These are phyloP conservation scores for Pandion haliaetus DNA, from an alignment of 2,113 vertebrate genomes.

Conservation along the genomic window DNA sequence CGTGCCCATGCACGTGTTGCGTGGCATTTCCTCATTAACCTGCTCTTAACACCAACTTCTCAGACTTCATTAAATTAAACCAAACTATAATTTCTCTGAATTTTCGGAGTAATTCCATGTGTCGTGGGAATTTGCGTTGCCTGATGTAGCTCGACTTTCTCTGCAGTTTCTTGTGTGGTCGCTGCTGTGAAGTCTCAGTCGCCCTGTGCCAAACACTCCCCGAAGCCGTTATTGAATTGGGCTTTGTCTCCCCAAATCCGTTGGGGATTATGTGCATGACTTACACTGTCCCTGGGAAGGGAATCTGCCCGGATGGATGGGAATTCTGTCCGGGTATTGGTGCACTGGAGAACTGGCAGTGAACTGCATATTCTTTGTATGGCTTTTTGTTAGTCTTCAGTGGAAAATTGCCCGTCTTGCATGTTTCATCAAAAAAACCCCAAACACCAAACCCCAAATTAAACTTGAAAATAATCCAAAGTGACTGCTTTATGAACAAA, in stretches of 20 bases:
- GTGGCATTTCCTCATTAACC: not conserved
- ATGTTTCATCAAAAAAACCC: not conserved
- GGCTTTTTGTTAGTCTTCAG: not conserved
- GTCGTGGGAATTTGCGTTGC: not conserved
- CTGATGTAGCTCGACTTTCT: not conserved
- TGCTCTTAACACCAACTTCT: not conserved
- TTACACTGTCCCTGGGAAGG: not conserved
- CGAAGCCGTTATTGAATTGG: not conserved
- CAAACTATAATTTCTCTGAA: not conserved
- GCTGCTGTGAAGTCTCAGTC: not conserved
- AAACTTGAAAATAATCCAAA: not conserved
- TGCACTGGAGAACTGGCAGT: not conserved
- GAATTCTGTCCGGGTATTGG: not conserved
- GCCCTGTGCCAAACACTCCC: not conserved
- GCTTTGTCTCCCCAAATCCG: not conserved
- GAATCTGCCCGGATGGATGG: not conserved
- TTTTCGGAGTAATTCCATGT: not conserved
- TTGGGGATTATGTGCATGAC: not conserved
- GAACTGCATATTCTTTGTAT: not conserved
- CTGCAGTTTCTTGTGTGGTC: not conserved
- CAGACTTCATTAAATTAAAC: not conserved
- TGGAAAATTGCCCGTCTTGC: not conserved
- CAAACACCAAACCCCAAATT: not conserved
- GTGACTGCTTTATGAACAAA: not conserved
- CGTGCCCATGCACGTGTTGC: not conserved